Percentiles rank a stretch among this genome's conserved stretches.
Evolutionary conservation across 2,888 invertebrate genomes (phyloP).

Genomic region (Hydropsyche betteni): DNA sequence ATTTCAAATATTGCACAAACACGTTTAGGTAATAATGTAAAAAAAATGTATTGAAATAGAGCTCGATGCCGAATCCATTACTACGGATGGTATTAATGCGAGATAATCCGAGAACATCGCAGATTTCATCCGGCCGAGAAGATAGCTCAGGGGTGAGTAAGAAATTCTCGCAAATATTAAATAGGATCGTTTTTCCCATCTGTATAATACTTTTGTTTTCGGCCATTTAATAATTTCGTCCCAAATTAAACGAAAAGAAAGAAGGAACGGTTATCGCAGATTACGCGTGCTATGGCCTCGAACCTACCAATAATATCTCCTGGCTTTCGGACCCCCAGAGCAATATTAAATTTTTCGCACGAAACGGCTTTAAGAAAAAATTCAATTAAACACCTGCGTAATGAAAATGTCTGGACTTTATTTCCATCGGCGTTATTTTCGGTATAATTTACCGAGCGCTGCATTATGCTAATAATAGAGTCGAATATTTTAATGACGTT

Average conservation of each 20-base stretch:
- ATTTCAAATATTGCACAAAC: neutral
- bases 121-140: neutral
- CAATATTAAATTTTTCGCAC: conserved; percentile 21
- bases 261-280: conserved; percentile 21
- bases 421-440: too few relatives aligned
- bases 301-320: conserved; percentile 15
- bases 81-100: neutral
- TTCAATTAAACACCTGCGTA: conserved; percentile 25
- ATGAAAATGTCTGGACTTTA: neutral
- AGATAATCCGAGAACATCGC: neutral
- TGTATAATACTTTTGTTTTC: conserved; percentile 26
- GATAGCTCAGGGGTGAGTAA: neutral
- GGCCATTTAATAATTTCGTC: conserved; percentile 16
- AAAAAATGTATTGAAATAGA: neutral
- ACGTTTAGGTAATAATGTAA: neutral
- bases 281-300: conserved; percentile 9
- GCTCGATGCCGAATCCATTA: neutral
- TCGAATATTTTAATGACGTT: too few relatives aligned
- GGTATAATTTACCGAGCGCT: too few relatives aligned
- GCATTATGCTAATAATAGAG: too few relatives aligned
- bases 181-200: neutral
- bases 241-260: conserved; percentile 18
- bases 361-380: conserved; percentile 12
- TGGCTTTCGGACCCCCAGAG: neutral
- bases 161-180: neutral